These are phyloP conservation scores for Phaethornis superciliosus DNA, from an alignment of 2,113 vertebrate species.

Conservation along the genomic window DNA sequence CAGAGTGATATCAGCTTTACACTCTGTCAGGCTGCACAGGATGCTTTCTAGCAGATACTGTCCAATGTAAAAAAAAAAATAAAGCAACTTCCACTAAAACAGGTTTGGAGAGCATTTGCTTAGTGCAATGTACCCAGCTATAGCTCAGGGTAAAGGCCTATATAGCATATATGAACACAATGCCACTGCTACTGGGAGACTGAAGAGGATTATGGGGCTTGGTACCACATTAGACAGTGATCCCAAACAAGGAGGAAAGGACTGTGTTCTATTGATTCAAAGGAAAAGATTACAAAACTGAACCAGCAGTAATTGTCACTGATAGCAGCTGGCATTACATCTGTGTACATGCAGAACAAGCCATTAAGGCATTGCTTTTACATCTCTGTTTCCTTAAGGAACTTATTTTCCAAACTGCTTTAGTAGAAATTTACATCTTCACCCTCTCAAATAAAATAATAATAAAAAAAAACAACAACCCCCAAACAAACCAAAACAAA, in stretches of 20 bases:
- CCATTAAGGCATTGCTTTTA: background rate
- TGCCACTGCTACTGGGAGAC: background rate
- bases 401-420: background rate
- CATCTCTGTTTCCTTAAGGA: background rate
- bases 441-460: background rate
- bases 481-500: no score
- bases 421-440: background rate
- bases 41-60: background rate
- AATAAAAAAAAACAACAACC: background rate
- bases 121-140: background rate
- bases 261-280: background rate
- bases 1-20: background rate
- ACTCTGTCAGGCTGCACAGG: background rate
- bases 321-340: background rate
- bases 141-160: background rate
- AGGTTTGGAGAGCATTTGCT: background rate
- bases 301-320: background rate
- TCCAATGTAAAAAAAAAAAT: background rate
- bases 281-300: background rate
- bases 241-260: rapidly evolving
- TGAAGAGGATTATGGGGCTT: background rate
- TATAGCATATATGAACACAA: background rate
- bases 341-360: background rate
- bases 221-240: background rate
- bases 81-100: background rate